Evolutionary conservation across 1,140 invertebrate genomes (phyloP).

Genomic region (Hylaeus anthracinus): DNA sequence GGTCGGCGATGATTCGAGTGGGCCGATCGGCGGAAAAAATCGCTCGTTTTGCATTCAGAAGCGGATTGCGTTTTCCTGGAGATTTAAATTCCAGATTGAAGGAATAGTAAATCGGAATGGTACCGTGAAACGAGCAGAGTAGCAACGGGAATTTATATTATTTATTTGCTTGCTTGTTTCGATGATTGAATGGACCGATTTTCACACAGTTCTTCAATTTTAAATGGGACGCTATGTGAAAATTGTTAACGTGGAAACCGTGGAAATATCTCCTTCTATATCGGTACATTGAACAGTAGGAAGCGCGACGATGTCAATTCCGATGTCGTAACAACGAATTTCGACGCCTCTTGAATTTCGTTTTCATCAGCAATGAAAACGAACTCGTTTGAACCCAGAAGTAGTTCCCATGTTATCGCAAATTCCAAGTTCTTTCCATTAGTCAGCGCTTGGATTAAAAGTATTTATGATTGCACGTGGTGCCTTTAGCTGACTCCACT

Average conservation of each 20-base stretch:
- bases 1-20: constrained; percentile 38
- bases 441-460: not conserved
- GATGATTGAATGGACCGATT: too few relatives aligned
- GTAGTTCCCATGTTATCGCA: not conserved
- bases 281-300: too few relatives aligned
- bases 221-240: too few relatives aligned
- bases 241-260: too few relatives aligned
- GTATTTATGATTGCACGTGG: not conserved
- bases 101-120: too few relatives aligned
- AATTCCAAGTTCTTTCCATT: not conserved
- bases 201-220: too few relatives aligned
- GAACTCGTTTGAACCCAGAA: constrained; percentile 22
- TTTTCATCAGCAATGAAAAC: not conserved
- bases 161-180: too few relatives aligned
- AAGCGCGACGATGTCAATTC: not conserved
- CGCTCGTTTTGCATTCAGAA: constrained; percentile 38
- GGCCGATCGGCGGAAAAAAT: constrained; percentile 7
- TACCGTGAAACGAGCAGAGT: too few relatives aligned
- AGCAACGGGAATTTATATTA: too few relatives aligned
- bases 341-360: constrained; percentile 7
- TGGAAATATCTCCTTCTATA: too few relatives aligned
- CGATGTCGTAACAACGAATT: not conserved
- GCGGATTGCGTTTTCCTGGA: constrained; percentile 3
- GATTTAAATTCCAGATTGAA: not conserved
- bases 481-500: not conserved